Percentiles rank a stretch among this genome's conserved stretches.
phyloP scores from a whole-genome alignment of 1,140 invertebrate genomes.

The Drosophila kikkawai region DNA sequence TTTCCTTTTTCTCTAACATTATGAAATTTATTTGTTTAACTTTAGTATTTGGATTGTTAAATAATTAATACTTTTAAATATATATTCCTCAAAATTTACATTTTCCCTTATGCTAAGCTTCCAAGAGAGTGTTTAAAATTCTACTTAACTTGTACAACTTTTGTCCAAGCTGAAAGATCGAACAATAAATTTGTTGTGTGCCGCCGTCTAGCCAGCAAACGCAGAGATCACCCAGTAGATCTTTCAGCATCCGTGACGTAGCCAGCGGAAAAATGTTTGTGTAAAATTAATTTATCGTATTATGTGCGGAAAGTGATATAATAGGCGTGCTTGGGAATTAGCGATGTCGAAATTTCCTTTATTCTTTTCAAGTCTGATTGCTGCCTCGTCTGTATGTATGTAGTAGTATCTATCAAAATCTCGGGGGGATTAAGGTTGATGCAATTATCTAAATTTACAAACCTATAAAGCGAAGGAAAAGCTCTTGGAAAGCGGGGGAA shows the following conservation, averaged over 20 bases:
- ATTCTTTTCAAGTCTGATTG: conserved; percentile 42
- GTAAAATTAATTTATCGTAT: conserved; percentile 76
- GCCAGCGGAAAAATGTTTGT: conserved; percentile 54
- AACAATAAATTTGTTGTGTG: conserved; percentile 40
- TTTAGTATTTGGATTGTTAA: no score
- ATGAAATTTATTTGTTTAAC: no score
- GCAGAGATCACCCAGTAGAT: conserved; percentile 6
- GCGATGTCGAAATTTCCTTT: conserved; percentile 65
- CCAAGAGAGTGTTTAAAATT: conserved; percentile 11
- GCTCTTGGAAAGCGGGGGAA: background rate
- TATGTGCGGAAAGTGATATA: conserved; percentile 77
- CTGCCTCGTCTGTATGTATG: conserved; percentile 5
- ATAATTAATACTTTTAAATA: no score
- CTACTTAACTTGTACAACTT: background rate
- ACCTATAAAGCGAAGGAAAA: background rate
- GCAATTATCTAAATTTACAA: conserved; percentile 60
- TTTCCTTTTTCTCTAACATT: background rate
- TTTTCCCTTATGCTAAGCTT: background rate
- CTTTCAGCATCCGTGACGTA: conserved; percentile 48
- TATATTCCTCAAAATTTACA: no score
- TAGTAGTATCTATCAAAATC: conserved; percentile 38
- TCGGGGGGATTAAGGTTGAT: conserved; percentile 39
- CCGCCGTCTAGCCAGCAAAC: conserved; percentile 23
- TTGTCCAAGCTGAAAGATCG: conserved; percentile 7
- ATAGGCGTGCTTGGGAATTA: conserved; percentile 48